Conservation (phyloP, 30 jellyfish, hydroid and myxozoan species). For the Hydra vulgaris region DNA sequence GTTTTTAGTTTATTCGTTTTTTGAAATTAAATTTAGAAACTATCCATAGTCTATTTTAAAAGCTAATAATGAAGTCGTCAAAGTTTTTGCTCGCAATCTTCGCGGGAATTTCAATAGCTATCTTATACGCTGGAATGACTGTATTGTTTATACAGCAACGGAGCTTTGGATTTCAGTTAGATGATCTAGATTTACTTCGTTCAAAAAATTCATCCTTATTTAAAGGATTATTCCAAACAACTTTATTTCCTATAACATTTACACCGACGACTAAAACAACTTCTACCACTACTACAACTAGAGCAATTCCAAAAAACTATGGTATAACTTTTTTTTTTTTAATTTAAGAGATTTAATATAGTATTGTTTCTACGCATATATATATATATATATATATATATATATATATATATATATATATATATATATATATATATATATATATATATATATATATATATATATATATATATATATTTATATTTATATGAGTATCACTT, state of each 20-base stretch:
- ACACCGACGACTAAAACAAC: slow-evolving; percentile 1
- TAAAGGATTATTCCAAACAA: not conserved
- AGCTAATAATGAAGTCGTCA: not conserved
- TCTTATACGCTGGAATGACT: not conserved
- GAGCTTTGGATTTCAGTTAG: not conserved
- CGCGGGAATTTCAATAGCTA: not conserved
- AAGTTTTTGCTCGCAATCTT: not conserved
- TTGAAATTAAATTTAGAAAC: no score
- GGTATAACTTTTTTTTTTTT: not conserved
- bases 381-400: no score
- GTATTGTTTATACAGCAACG: not conserved
- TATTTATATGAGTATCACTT: no score
- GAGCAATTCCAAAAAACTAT: not conserved
- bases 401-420: no score
- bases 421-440: no score
- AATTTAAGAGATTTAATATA: not conserved
- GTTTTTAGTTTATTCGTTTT: no score
- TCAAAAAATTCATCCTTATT: not conserved
- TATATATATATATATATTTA: no score
- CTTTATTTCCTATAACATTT: not conserved
- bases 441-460: no score
- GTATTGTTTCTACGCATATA: no score
- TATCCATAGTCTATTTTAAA: no score
- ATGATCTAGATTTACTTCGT: not conserved
- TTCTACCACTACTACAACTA: not conserved